A percentile compares a stretch with the other conserved stretches of the same genome.
Conservation (phyloP, 1,140 invertebrate species). For the Anastrepha obliqua region DNA sequence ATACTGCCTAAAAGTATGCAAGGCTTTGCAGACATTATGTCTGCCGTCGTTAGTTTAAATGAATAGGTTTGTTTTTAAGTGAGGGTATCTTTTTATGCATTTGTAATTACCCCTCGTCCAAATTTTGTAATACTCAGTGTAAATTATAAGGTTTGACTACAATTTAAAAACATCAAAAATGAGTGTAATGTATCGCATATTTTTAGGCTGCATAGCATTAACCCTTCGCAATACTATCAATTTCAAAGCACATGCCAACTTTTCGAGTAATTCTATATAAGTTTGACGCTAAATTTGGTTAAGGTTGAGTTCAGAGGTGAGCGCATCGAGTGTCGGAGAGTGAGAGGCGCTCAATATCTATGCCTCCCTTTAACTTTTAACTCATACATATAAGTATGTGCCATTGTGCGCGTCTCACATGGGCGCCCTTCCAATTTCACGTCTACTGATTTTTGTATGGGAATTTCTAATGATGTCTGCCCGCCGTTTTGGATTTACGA, state of each 20-base stretch:
- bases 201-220: neutral
- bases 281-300: neutral
- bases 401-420: neutral
- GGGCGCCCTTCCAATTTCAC: conserved; percentile 15
- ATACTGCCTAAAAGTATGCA: conserved; percentile 1
- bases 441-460: conserved; percentile 18
- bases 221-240: neutral
- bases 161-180: neutral
- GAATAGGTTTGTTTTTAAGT: neutral
- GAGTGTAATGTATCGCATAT: neutral
- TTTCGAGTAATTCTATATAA: neutral
- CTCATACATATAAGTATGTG: neutral
- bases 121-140: neutral
- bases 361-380: neutral
- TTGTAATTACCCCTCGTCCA: neutral
- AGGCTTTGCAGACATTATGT: neutral
- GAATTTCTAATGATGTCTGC: conserved; percentile 51
- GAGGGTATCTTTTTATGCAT: neutral
- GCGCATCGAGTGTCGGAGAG: neutral
- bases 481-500: conserved; percentile 6
- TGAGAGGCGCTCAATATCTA: neutral
- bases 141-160: conserved; percentile 8
- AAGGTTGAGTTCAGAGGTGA: neutral
- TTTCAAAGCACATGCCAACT: neutral
- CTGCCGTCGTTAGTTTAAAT: neutral